Evolutionary conservation across 2,888 invertebrate genomes (phyloP).

Genomic region (Diarsia brunnea): DNA sequence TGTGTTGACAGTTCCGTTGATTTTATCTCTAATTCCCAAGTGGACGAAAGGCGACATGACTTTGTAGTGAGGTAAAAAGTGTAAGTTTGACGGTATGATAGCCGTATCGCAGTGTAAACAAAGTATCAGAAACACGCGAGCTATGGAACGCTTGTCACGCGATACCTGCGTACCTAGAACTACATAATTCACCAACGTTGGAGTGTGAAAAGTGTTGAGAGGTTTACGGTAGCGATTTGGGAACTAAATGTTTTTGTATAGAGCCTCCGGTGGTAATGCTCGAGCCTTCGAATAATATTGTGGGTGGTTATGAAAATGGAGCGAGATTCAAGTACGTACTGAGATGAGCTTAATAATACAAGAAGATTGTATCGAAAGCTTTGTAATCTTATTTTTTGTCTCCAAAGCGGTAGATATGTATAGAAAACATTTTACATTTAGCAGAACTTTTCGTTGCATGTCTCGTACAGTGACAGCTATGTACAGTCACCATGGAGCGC

Average conservation of each 20-base stretch:
- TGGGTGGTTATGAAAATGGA: not conserved
- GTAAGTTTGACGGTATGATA: conserved; percentile 64
- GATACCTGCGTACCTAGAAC: conserved; percentile 48
- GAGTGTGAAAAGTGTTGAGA: conserved; percentile 39
- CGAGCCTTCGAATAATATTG: conserved; percentile 9
- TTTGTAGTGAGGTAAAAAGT: conserved; percentile 53
- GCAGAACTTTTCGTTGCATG: too few species aligned
- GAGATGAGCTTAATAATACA: not conserved
- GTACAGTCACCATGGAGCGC: too few species aligned
- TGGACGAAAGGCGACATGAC: conserved; percentile 39
- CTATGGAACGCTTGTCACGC: conserved; percentile 68
- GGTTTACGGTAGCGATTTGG: conserved; percentile 14
- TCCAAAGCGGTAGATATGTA: too few species aligned
- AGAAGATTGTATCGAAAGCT: not conserved
- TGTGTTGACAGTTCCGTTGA: conserved; percentile 64
- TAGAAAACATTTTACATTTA: too few species aligned
- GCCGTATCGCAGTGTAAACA: conserved; percentile 69
- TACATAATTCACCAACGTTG: conserved; percentile 65
- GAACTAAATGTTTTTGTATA: not conserved
- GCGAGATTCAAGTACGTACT: not conserved
- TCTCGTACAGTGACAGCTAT: too few species aligned
- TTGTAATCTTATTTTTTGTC: not conserved
- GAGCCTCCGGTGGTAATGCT: not conserved
- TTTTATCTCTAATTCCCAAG: conserved; percentile 57
- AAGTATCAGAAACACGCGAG: conserved; percentile 71